Percentiles rank a stretch among this genome's conserved stretches.
Conservation (phyloP, 2,797 vertebrate species). For the Strix occidentalis region DNA sequence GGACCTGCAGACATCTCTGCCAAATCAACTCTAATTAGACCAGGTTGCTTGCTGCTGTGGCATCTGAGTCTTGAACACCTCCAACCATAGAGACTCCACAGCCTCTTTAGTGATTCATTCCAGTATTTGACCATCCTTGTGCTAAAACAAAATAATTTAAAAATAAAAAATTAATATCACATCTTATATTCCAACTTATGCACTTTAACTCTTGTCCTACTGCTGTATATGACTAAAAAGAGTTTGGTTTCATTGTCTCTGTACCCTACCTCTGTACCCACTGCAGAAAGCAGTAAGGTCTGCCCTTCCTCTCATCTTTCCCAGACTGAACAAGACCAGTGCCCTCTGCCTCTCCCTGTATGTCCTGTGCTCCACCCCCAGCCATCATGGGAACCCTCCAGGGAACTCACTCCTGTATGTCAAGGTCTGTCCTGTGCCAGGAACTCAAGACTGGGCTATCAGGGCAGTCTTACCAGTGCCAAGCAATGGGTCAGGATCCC, state of each 20-base stretch:
- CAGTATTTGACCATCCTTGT: not conserved
- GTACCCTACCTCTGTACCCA: not conserved
- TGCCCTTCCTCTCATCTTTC: not conserved
- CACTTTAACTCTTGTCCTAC: not conserved
- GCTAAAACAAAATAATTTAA: too few relatives aligned
- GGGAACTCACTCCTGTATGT: not conserved
- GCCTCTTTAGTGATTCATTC: not conserved
- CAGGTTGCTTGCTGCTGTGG: not conserved
- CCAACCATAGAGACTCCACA: not conserved
- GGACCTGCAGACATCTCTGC: not conserved
- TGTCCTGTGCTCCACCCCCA: rapidly evolving
- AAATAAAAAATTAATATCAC: rapidly evolving
- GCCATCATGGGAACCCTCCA: not conserved
- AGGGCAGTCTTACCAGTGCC: not conserved
- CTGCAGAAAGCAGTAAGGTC: not conserved
- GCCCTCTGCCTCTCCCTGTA: not conserved
- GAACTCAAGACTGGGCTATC: not conserved
- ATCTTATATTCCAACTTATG: not conserved
- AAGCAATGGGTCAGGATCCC: not conserved
- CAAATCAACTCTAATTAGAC: not conserved
- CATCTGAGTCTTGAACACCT: not conserved
- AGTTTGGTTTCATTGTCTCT: not conserved
- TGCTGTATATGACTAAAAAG: not conserved
- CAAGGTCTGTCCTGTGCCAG: not conserved
- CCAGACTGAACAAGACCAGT: rapidly evolving